Evolutionary conservation across 2,888 invertebrate species (phyloP).

Genomic region (Lithodes maja): DNA sequence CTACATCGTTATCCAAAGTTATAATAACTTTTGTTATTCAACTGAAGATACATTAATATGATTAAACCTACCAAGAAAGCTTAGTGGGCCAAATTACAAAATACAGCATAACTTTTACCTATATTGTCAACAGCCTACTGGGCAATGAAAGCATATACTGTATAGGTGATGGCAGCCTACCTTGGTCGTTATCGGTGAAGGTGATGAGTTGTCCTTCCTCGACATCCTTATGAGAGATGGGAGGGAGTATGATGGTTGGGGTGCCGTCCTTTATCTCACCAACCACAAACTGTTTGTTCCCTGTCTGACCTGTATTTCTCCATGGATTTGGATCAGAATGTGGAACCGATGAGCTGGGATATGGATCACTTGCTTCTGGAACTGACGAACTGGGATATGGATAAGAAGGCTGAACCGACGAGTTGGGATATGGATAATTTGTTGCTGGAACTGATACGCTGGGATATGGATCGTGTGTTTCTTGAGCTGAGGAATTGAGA

Average conservation of each 20-base stretch:
- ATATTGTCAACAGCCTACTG: no score
- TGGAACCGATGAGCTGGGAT: background rate
- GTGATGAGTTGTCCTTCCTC: constrained; percentile 10
- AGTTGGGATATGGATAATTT: background rate
- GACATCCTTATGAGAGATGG: background rate
- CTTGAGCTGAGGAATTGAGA: no score
- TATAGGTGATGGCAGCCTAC: background rate
- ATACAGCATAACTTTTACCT: no score
- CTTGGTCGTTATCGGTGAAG: background rate
- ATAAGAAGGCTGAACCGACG: background rate
- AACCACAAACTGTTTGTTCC: background rate
- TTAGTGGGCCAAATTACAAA: no score
- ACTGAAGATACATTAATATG: no score
- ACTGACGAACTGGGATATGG: no score
- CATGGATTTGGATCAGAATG: background rate
- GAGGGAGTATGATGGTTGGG: constrained; percentile 25
- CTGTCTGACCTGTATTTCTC: background rate
- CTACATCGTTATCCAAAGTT: no score
- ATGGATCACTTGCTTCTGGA: no score
- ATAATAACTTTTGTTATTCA: no score
- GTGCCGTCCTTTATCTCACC: background rate
- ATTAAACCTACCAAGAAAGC: no score
- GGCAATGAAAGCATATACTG: no score
- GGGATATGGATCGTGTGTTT: no score
- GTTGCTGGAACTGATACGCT: background rate